These are phyloP conservation scores for Marmota flaviventris DNA, from an alignment of 2,113 vertebrate genomes.

Conservation along the genomic window DNA sequence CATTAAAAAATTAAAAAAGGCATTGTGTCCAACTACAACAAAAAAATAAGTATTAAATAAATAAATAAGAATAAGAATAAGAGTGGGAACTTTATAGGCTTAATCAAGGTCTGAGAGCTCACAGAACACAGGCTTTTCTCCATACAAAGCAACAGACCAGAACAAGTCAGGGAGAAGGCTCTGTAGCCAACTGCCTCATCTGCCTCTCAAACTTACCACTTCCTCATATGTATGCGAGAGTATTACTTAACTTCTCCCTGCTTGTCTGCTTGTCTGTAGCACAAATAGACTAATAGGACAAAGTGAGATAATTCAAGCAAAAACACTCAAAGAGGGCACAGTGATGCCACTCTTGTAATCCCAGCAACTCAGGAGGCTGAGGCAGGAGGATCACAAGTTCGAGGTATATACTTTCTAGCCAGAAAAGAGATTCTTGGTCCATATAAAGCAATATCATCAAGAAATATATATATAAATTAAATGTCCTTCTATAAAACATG, in stretches of 20 bases:
- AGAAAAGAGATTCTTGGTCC: not conserved
- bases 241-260: not conserved
- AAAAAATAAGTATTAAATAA: no score
- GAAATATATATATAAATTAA: not conserved
- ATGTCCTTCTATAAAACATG: not conserved
- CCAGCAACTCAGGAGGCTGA: no score
- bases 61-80: not conserved
- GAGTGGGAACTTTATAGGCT: not conserved
- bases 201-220: not conserved
- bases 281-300: not conserved
- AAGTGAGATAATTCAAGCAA: not conserved
- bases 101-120: not conserved
- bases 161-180: rapidly evolving
- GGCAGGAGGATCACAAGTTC: no score
- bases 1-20: no score
- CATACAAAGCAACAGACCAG: not conserved
- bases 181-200: not conserved
- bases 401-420: not conserved
- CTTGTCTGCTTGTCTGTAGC: no score
- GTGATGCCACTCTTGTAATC: no score
- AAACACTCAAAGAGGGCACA: not conserved
- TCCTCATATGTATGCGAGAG: not conserved
- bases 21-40: no score
- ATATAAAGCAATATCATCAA: not conserved
- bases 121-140: not conserved